Base-by-base conservation (phyloP, 2,888 invertebrate species). In the Plemyria rubiginata region DNA sequence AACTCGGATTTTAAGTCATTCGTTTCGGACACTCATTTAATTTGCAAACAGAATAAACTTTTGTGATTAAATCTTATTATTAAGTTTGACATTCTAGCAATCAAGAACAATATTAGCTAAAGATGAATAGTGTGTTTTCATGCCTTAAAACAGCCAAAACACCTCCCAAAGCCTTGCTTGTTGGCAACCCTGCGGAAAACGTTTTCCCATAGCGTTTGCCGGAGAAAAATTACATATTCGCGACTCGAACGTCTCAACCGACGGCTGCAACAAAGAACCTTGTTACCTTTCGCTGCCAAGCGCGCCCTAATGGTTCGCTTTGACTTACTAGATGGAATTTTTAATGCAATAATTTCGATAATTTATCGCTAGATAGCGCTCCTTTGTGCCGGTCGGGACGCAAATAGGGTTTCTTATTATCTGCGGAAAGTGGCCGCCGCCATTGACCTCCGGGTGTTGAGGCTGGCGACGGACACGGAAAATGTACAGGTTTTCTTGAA, bases 261-360 rank as follows among this genome's bases (percentile, higher is more conserved):
- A 62, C 70, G 70, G 60, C 54, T 60, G 67, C 65, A 72, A 70
- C 72, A 72, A 70, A 68, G 73, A 46, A 70, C 70, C 76, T 81
- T 86, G 76, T 70, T 77, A 54, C 86, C 68, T 85, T 85, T 74
- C 70, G 61, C 65, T 62, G 57, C 67, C 75, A 76, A 70, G 75
- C 80, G 83, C 76, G 49, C 83, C 81, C 81, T 94, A 93, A 92
- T 88, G 88, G 90, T 90, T 89, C 93, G 92, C 94, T 94, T 94
- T 94, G 94, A 94, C 94, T 94, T 93, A 94, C 94, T 93, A 94
- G 94, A 94, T 94, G 94, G 94, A 94, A 94, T 94, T 94, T 94
- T 95, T 94, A 94, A 95, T 94, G 94, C 94, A 94, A 94, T 94
- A 94, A 94, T 94, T 94, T 93, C 94, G 93, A 95, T 93, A 93